Conservation (phyloP, 2,113 vertebrate species). For the Gasterosteus nipponicus region DNA sequence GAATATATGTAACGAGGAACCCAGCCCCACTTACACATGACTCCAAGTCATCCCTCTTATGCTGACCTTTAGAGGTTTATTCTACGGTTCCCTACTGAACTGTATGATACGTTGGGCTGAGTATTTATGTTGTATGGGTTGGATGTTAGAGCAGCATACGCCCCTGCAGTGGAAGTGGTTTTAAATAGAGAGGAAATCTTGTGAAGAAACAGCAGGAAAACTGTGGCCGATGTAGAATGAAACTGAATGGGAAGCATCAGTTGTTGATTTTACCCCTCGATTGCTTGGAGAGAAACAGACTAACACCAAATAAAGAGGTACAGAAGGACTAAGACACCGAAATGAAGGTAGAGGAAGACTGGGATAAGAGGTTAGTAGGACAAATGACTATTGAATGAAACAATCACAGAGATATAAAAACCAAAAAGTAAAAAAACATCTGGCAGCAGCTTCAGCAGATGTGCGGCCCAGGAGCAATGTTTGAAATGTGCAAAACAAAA, state of each 20-base stretch:
- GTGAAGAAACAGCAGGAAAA: slow-evolving; percentile 13
- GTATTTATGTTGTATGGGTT: slow-evolving; percentile 38
- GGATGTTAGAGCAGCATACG: slow-evolving; percentile 17
- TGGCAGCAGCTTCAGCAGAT: slow-evolving; percentile 26
- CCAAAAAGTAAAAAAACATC: not conserved
- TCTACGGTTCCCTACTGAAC: not conserved
- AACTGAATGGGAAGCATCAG: slow-evolving; percentile 24
- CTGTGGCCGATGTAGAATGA: not conserved
- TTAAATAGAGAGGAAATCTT: not conserved
- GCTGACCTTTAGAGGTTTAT: slow-evolving; percentile 48
- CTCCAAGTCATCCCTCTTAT: slow-evolving; percentile 26
- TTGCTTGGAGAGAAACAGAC: slow-evolving; percentile 9
- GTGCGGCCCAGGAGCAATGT: slow-evolving; percentile 34
- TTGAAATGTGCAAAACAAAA: slow-evolving; percentile 36
- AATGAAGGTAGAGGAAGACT: not conserved
- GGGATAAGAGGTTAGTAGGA: slow-evolving; percentile 23
- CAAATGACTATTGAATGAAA: slow-evolving; percentile 10
- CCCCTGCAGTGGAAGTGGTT: not conserved
- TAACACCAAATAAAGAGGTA: slow-evolving; percentile 18
- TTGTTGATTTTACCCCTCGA: slow-evolving; percentile 28
- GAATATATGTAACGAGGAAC: slow-evolving; percentile 34
- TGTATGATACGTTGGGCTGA: not conserved
- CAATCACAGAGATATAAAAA: not conserved
- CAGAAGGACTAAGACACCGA: not conserved
- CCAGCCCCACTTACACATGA: slow-evolving; percentile 31